A percentile compares a stretch with the other conserved stretches of the same genome.
These are phyloP conservation scores for Trachelus troglodyta DNA, from an alignment of 2,888 invertebrate genomes.

Conservation along the genomic window DNA sequence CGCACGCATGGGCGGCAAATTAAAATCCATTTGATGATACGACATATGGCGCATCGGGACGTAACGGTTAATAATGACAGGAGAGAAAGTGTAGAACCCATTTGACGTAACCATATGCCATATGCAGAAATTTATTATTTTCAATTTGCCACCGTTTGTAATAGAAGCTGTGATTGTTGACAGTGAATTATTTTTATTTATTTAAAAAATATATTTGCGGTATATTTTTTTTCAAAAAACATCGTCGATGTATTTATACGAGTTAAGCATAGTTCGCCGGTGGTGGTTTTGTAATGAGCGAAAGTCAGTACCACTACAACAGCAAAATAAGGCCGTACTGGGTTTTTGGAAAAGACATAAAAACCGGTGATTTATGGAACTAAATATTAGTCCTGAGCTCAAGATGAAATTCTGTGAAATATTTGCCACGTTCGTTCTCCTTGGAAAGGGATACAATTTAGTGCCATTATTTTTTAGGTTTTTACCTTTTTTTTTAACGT, in stretches of 20 bases:
- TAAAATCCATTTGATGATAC: conserved; percentile 13
- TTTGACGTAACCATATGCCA: neutral
- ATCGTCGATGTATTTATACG: neutral
- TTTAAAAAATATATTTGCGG: neutral
- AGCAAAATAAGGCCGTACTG: conserved; percentile 1
- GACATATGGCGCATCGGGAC: conserved; percentile 16
- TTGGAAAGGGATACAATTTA: neutral
- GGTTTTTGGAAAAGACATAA: conserved; percentile 32
- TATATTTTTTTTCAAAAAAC: neutral
- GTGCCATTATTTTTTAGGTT: neutral
- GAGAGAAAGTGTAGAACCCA: neutral
- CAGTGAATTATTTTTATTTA: neutral
- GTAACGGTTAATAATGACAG: conserved; percentile 4
- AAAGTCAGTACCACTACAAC: conserved; percentile 12
- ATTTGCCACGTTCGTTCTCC: neutral
- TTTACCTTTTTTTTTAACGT: neutral
- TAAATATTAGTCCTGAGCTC: neutral
- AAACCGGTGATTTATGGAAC: conserved; percentile 15
- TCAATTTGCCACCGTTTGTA: neutral
- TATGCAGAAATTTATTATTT: neutral
- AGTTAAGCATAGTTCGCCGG: neutral
- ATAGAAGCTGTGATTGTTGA: neutral
- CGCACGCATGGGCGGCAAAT: conserved; percentile 1
- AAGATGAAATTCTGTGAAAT: conserved; percentile 4
- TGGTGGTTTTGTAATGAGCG: conserved; percentile 20